Evolutionary conservation across 1,140 invertebrate species (phyloP).

Genomic region (Gryon sp.): DNA sequence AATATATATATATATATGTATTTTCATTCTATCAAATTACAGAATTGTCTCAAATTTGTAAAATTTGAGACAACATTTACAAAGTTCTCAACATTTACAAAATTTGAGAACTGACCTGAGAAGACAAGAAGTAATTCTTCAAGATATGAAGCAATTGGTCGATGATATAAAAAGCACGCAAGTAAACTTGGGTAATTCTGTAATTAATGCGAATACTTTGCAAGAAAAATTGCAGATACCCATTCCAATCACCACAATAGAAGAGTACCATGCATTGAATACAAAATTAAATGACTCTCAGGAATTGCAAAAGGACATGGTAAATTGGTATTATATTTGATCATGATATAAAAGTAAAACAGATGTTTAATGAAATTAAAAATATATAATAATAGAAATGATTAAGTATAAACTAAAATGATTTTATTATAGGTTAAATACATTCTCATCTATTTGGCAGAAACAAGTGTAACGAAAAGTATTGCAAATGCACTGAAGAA

Average conservation of each 20-base stretch:
- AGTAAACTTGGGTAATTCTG: not conserved
- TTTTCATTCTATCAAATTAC: too few species aligned
- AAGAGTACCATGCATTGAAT: not conserved
- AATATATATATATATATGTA: too few species aligned
- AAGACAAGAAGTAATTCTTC: not conserved
- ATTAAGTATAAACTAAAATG: too few species aligned
- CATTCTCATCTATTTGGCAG: not conserved
- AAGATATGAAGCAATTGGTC: not conserved
- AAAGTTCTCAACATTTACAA: too few species aligned
- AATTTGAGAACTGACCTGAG: not conserved
- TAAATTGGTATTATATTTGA: too few species aligned
- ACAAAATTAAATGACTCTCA: not conserved
- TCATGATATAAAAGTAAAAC: too few species aligned
- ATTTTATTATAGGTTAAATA: not conserved
- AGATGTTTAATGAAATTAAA: too few species aligned
- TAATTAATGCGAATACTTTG: not conserved
- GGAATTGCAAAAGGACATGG: not conserved
- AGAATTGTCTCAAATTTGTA: too few species aligned
- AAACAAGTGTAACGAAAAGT: not conserved
- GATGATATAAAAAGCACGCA: not conserved
- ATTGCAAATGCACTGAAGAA: conserved; percentile 1
- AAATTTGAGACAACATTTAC: too few species aligned
- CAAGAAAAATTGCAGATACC: not conserved
- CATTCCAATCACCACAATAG: not conserved
- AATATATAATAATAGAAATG: too few species aligned